Base-by-base conservation (phyloP, 2,797 vertebrate species). In the Melopsittacus undulatus region DNA sequence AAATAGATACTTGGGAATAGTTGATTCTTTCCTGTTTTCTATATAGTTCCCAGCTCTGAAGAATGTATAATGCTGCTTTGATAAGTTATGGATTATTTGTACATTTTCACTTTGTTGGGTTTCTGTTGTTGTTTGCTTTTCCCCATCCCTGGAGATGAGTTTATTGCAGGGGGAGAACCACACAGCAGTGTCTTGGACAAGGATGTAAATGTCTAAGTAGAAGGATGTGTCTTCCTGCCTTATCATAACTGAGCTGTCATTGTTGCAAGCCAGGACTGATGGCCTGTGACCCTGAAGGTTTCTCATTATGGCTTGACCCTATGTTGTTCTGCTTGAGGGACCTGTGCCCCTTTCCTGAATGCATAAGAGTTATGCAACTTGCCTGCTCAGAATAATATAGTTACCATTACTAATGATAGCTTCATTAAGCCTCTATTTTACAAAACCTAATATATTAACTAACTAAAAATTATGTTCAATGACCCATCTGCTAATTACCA, bases 401-500 rank as follows among this genome's bases (percentile, higher is more conserved):
- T 70, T 91, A 29, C 1, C 1, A n/a, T 77, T 88, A 83, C 72
- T 92, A 91, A 89, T 80, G 92, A 91, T 70, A 90, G 38, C 73
- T 95, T 95, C 43, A 34, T 92, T 90, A 93, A 49, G 29, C 27
- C 51, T 83, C 67, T 87, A 20, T 87, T 83, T 89, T 84, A 83
- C 54, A 90, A 87, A 94, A 68, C 24, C 9, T 63, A 70, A 23
- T 89, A 27, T 48, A 90, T 64, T 85, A 89, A 52, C 66, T 62
- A 78, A 78, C 34, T 70, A 90, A 92, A 92, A 93, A 59, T 82
- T 48, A 56, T 64, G 49, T 63, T 75, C 77, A 93, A 5, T 93
- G 93, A 84, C 87, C 92, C 77, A 91, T 83, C 69, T 78, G 52
- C 61, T 96, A 91, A 86, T 89, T 81, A 52, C 49, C 29, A 78